phyloP scores from a whole-genome alignment of 2,797 vertebrate species.

The Macrochelys suwanniensis region DNA sequence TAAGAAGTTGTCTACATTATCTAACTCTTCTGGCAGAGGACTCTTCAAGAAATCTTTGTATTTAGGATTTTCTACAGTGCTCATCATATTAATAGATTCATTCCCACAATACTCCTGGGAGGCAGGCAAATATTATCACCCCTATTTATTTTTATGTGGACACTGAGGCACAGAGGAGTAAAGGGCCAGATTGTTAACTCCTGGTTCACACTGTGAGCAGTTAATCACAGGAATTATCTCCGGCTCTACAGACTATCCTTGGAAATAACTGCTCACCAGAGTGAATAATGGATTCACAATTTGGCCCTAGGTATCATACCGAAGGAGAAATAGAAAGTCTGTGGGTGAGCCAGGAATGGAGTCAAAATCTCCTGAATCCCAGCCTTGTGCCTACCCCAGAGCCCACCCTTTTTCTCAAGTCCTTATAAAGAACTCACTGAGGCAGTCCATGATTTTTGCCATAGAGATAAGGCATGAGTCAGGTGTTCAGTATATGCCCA shows the following conservation, averaged over 20 bases:
- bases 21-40: slow-evolving; percentile 24
- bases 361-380: neutral
- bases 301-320: neutral
- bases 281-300: neutral
- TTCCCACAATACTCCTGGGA: slow-evolving; percentile 14
- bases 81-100: neutral
- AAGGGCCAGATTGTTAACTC: neutral
- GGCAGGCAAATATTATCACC: neutral
- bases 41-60: neutral
- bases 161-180: neutral
- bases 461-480: neutral
- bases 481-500: neutral
- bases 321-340: neutral
- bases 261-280: neutral
- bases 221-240: neutral
- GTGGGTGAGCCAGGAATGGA: neutral
- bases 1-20: slow-evolving; percentile 50
- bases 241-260: neutral
- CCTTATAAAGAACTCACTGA: neutral
- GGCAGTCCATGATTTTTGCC: neutral
- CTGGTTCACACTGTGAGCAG: neutral
- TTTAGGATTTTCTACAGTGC: slow-evolving; percentile 31
- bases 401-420: neutral
- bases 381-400: neutral
- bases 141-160: neutral